Conservation (phyloP, 2,888 invertebrate species). For the Drosophila sordidula region DNA sequence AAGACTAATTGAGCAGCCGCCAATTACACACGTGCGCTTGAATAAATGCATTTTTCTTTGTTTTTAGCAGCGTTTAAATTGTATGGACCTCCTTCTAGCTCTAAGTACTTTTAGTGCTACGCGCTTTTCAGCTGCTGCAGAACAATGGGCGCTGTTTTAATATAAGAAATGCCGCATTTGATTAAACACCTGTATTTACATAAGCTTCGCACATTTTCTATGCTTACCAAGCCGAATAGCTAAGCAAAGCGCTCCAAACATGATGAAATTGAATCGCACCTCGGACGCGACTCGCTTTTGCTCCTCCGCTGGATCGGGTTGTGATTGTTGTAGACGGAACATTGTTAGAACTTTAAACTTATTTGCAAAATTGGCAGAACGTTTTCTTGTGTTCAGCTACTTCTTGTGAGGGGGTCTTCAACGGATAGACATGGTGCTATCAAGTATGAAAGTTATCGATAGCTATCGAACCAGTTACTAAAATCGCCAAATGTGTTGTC, state of each 20-base stretch:
- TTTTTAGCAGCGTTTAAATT: constrained; percentile 17
- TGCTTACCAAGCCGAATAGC: constrained; percentile 82
- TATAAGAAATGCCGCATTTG: constrained; percentile 9
- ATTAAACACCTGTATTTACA: constrained; percentile 45
- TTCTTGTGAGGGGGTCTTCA: neutral
- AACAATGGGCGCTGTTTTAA: constrained; percentile 54
- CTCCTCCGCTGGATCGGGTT: constrained; percentile 84
- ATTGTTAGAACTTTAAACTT: constrained; percentile 59
- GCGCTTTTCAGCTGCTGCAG: constrained; percentile 59
- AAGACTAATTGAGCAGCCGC: constrained; percentile 9
- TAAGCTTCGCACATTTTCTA: constrained; percentile 43
- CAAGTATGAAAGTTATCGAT: constrained; percentile 9
- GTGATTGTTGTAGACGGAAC: constrained; percentile 84
- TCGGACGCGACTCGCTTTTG: constrained; percentile 82
- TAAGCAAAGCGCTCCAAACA: constrained; percentile 79
- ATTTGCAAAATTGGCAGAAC: constrained; percentile 7
- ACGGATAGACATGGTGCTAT: neutral
- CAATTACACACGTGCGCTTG: constrained; percentile 19
- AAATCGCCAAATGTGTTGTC: constrained; percentile 1
- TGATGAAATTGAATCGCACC: constrained; percentile 82
- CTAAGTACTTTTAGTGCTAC: constrained; percentile 23
- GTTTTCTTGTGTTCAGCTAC: neutral
- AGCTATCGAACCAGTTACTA: neutral
- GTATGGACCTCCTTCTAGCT: constrained; percentile 11
- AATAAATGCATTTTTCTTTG: constrained; percentile 57